Base-by-base conservation (phyloP, 1,140 invertebrate species). In the Drosophila bocqueti region DNA sequence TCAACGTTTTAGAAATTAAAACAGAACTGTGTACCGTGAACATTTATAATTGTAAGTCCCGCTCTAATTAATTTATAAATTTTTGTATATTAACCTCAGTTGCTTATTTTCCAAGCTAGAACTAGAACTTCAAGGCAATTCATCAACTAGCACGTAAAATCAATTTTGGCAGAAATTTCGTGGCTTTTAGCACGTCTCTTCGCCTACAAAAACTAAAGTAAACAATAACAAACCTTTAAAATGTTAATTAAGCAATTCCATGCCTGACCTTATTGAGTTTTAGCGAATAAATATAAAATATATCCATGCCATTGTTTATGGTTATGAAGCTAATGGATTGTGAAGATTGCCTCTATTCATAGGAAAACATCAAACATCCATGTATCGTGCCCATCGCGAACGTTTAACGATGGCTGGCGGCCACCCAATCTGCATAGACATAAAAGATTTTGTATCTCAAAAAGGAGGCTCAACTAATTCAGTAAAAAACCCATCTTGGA, bases 271-370 rank as follows among this genome's bases (percentile, higher is more conserved):
- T 84, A 62, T 85, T 62, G 60, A 42, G 49, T 36, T 43, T 59
- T 43, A 16, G 45, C 43, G 7, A 26, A 54, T 21, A 55, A 69
- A 73, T 63, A 65, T 72, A 54, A 64, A 31, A 50, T 47, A 50
- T 49, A 80, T 46, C 36, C 24, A 43, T 59, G 52, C 42, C 52
- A 67, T 71, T 49, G 78, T 75, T 86, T 86, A 71, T 64, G 65
- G 62, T 76, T 82, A 72, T 86, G 49, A 86, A 40, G 79, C 65
- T 82, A 86, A 85, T 81, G 77, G 74, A 71, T 76, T 65, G 55
- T 50, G 31, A 67, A 76, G 65, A 82, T 72, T 61, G 60, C 26
- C 40, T 65, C 52, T 75, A 78, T 47, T 60, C 57, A 63, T 36
- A 18, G 69, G 16, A 15, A 29, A n/a, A 15, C 59, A 40, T 29